These are phyloP conservation scores for Astreopora myriophthalma DNA, from an alignment of 64 coral and sea anemone genomes.

Conservation along the genomic window DNA sequence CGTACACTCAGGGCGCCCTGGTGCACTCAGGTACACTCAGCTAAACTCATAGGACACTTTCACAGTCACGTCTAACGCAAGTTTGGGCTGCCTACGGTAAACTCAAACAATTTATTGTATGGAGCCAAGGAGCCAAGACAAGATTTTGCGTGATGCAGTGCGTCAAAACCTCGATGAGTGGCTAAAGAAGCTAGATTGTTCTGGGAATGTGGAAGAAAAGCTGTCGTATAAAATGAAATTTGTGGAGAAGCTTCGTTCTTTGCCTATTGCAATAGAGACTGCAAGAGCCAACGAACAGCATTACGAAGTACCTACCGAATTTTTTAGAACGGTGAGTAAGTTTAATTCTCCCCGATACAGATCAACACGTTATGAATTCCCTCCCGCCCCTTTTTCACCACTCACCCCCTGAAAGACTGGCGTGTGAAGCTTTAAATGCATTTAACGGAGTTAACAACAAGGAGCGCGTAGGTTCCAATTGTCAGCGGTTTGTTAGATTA, in stretches of 20 bases:
- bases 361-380: no score
- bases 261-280: slow-evolving; percentile 79
- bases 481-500: no score
- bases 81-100: no score
- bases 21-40: no score
- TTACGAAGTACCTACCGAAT: slow-evolving; percentile 86
- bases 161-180: slow-evolving; percentile 83
- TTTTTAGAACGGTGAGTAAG: slow-evolving; percentile 76
- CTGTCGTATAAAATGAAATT: slow-evolving; percentile 75
- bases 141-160: slow-evolving; percentile 71
- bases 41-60: no score
- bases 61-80: no score
- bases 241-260: slow-evolving; percentile 72
- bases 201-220: slow-evolving; percentile 80
- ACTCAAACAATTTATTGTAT: background rate
- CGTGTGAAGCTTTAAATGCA: no score
- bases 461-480: no score
- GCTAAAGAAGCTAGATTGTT: slow-evolving; percentile 75
- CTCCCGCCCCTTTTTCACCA: no score
- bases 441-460: no score
- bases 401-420: no score
- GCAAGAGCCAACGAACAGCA: slow-evolving; percentile 86
- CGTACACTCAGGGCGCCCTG: no score
- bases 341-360: background rate
- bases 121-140: slow-evolving; percentile 1